These are phyloP conservation scores for Pinna nobilis DNA, from an alignment of 1,140 invertebrate species.

Conservation along the genomic window DNA sequence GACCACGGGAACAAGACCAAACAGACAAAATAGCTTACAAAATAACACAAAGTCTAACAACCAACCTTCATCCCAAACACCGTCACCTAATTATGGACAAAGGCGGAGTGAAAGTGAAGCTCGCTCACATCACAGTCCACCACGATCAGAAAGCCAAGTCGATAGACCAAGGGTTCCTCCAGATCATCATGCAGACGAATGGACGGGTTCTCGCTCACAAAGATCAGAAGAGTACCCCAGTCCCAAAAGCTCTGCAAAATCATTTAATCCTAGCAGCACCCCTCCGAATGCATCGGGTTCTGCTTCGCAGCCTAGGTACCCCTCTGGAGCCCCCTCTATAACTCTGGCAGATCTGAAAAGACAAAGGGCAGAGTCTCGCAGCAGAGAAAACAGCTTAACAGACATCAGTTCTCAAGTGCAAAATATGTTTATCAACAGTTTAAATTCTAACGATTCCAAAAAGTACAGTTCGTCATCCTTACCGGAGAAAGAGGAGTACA, in stretches of 20 bases:
- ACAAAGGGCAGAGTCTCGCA: slow-evolving; percentile 41
- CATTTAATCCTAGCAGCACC: background rate
- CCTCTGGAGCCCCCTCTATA: slow-evolving; percentile 35
- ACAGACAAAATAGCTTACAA: background rate
- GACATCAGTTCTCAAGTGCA: slow-evolving; percentile 53
- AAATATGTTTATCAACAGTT: slow-evolving; percentile 58
- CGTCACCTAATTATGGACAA: too few relatives aligned
- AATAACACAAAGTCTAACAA: background rate
- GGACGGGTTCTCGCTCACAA: background rate
- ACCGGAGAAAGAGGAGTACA: slow-evolving; percentile 30
- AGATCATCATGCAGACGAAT: background rate
- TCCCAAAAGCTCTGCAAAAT: background rate
- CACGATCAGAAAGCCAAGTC: background rate
- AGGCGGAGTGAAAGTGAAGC: too few relatives aligned
- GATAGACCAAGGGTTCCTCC: background rate
- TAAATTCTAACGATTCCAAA: slow-evolving; percentile 31
- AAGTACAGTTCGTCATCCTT: slow-evolving; percentile 44
- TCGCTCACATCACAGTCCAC: background rate
- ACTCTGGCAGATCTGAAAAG: slow-evolving; percentile 54
- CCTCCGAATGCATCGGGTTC: background rate
- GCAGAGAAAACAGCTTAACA: slow-evolving; percentile 39
- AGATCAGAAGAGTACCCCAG: background rate
- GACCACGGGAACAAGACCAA: background rate
- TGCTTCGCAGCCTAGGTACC: slow-evolving; percentile 15
- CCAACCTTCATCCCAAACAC: background rate